Conservation (phyloP, 2,113 vertebrate genomes). For the Callospermophilus lateralis region DNA sequence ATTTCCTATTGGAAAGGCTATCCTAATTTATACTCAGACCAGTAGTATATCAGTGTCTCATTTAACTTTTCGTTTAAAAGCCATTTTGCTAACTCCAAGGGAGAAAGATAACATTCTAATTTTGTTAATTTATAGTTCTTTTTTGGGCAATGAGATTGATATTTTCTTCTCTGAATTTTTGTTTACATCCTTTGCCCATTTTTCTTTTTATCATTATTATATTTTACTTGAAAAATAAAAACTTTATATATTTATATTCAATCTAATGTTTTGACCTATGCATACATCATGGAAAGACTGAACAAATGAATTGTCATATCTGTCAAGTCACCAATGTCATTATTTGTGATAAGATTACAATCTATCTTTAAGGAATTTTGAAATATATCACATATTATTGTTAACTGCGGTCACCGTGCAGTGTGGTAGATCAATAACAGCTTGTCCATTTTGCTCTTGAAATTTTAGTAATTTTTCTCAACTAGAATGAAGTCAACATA, state of each 20-base stretch:
- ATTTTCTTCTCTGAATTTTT: constrained; percentile 25
- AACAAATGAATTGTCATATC: neutral
- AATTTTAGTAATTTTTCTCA: constrained; percentile 19
- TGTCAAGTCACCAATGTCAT: neutral
- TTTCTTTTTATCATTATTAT: neutral
- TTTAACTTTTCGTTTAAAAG: constrained; percentile 41
- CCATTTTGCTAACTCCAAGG: neutral
- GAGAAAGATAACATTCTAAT: neutral
- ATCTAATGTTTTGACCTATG: neutral
- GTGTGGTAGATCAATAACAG: neutral
- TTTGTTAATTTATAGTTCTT: neutral
- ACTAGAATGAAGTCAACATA: neutral
- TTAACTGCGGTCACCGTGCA: neutral
- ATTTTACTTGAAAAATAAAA: neutral
- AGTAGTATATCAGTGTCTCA: neutral
- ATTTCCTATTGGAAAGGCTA: constrained; percentile 19
- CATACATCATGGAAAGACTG: neutral
- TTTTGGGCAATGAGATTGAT: neutral
- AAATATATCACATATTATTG: neutral
- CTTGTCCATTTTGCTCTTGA: neutral
- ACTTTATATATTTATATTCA: neutral
- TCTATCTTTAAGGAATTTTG: neutral
- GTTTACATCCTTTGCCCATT: neutral
- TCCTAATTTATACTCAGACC: neutral
- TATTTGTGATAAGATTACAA: neutral